phyloP scores from a whole-genome alignment of 2,113 vertebrate species.

The Equus quagga region DNA sequence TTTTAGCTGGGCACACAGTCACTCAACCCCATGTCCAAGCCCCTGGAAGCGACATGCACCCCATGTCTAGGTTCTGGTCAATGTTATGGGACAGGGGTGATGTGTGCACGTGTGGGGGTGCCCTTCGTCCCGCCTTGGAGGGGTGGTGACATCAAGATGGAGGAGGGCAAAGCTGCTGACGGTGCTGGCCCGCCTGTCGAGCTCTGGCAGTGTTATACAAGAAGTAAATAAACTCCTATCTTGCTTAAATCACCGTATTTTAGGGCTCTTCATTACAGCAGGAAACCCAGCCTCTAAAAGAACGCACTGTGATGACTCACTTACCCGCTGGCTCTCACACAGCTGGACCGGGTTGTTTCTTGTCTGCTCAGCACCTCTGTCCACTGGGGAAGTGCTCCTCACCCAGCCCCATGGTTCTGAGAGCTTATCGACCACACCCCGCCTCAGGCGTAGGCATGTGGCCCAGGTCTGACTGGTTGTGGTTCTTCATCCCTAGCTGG shows the following conservation, averaged over 20 bases:
- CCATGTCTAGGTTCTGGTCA: neutral
- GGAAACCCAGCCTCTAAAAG: neutral
- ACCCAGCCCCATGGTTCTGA: neutral
- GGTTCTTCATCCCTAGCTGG: neutral
- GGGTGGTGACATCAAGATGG: no score
- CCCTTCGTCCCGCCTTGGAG: neutral
- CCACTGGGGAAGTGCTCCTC: neutral
- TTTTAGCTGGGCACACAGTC: neutral
- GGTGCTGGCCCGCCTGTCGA: neutral
- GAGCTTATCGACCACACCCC: neutral
- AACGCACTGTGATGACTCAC: neutral
- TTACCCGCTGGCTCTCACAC: neutral
- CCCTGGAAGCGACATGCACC: neutral
- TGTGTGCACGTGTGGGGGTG: neutral
- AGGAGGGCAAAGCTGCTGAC: neutral
- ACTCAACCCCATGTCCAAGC: rapidly evolving
- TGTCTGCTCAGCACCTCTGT: neutral
- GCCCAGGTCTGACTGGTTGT: neutral
- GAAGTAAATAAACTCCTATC: neutral
- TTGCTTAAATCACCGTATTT: neutral
- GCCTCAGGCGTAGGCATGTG: rapidly evolving
- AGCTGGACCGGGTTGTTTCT: neutral
- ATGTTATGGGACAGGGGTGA: neutral
- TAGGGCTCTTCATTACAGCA: neutral
- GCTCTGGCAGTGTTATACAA: neutral